A percentile compares a stretch with the other conserved stretches of the same genome.
These are phyloP conservation scores for Caenorhabditis zanzibari DNA, from an alignment of 2,888 invertebrate species.

Conservation along the genomic window DNA sequence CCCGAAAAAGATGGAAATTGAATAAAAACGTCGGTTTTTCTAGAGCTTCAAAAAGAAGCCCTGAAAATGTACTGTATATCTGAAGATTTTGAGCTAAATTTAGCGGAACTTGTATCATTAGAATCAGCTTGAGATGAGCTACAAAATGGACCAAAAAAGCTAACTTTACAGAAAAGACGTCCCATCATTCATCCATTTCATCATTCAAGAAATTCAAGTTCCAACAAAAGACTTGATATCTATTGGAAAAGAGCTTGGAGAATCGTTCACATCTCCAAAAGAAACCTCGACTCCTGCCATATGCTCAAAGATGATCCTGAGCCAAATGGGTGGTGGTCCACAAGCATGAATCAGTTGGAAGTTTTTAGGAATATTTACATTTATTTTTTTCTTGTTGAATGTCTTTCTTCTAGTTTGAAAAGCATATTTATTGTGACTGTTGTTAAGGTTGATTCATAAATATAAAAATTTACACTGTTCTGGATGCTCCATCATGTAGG, in stretches of 20 bases:
- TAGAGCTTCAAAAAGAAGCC: no score
- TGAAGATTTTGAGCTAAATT: no score
- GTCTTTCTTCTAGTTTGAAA: neutral
- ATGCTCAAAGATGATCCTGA: constrained; percentile 41
- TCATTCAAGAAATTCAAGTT: neutral
- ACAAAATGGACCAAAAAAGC: no score
- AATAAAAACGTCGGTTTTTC: no score
- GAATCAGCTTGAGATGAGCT: no score
- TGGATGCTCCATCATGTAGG: no score
- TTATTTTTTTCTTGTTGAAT: constrained; percentile 27
- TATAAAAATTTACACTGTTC: neutral
- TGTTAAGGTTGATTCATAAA: neutral
- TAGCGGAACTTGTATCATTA: no score
- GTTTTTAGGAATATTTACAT: neutral
- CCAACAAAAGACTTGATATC: constrained; percentile 13
- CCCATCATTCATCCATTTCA: neutral
- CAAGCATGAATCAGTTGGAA: neutral
- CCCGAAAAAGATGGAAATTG: no score
- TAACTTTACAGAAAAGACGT: constrained; percentile 29
- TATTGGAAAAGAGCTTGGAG: neutral
- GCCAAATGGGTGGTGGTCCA: constrained; percentile 59
- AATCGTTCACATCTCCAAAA: neutral
- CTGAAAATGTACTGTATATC: no score
- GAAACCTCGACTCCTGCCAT: neutral
- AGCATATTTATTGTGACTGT: neutral